phyloP scores from a whole-genome alignment of 2,888 invertebrate genomes.

The Podotricha telesiphe region DNA sequence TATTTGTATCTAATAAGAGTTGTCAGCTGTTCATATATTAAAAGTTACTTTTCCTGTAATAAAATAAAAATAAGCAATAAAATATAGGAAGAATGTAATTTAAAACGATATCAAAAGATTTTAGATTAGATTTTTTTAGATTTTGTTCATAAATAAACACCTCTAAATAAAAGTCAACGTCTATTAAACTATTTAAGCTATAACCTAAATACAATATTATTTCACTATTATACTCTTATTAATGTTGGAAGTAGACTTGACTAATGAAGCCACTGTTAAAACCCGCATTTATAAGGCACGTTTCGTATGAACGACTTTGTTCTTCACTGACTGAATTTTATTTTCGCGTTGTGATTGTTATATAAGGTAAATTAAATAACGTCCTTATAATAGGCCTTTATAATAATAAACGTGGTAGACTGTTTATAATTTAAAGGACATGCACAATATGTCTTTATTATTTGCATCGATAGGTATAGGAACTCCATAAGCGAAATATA shows the following conservation, averaged over 20 bases:
- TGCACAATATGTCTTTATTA: too few relatives aligned
- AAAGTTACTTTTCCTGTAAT: not conserved
- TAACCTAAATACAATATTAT: slow-evolving; percentile 19
- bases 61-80: not conserved
- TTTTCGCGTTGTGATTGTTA: not conserved
- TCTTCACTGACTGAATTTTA: not conserved
- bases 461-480: too few relatives aligned
- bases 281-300: slow-evolving; percentile 25
- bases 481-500: too few relatives aligned
- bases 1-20: slow-evolving; percentile 28
- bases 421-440: not conserved
- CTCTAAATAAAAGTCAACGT: slow-evolving; percentile 7
- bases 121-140: not conserved
- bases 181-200: slow-evolving; percentile 1
- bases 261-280: slow-evolving; percentile 27
- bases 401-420: not conserved
- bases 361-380: not conserved
- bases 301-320: slow-evolving; percentile 4
- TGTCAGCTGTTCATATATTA: slow-evolving; percentile 6
- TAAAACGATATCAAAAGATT: not conserved
- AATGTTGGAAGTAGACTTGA: slow-evolving; percentile 26
- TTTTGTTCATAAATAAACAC: not conserved
- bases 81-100: slow-evolving; percentile 1
- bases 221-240: slow-evolving; percentile 22
- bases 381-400: not conserved